These are phyloP conservation scores for Dryococelus australis DNA, from an alignment of 2,888 invertebrate species.

Conservation along the genomic window DNA sequence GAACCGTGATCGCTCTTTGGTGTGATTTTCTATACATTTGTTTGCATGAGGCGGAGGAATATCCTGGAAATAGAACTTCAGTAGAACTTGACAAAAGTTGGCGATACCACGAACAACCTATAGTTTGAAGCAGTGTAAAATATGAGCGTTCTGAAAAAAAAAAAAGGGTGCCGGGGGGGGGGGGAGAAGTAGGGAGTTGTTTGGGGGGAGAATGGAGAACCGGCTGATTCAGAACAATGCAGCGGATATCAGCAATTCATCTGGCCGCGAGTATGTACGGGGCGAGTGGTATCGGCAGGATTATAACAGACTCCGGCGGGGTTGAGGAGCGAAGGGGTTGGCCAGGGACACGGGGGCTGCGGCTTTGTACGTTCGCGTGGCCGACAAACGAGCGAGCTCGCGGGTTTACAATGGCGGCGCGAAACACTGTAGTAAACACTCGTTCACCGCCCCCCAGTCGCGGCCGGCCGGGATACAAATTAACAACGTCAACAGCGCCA, in stretches of 20 bases:
- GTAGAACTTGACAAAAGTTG: too few species aligned
- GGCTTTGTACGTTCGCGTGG: background rate
- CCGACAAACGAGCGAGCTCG: background rate
- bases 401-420: background rate
- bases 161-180: too few species aligned
- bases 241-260: constrained; percentile 4
- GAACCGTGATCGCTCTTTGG: too few species aligned
- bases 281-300: background rate
- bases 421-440: background rate
- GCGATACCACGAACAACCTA: too few species aligned
- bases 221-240: background rate
- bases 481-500: too few species aligned
- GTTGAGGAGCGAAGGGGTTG: background rate
- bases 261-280: background rate
- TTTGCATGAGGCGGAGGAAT: too few species aligned
- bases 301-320: background rate
- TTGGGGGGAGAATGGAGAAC: background rate
- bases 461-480: too few species aligned
- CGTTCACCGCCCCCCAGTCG: background rate
- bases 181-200: background rate
- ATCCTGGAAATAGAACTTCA: too few species aligned
- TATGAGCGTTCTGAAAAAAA: too few species aligned
- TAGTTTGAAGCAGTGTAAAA: too few species aligned
- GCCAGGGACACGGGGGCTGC: background rate
- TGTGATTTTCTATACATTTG: too few species aligned